Evolutionary conservation across 1,140 invertebrate genomes (phyloP).

Genomic region (Gonatopus flavifemur): DNA sequence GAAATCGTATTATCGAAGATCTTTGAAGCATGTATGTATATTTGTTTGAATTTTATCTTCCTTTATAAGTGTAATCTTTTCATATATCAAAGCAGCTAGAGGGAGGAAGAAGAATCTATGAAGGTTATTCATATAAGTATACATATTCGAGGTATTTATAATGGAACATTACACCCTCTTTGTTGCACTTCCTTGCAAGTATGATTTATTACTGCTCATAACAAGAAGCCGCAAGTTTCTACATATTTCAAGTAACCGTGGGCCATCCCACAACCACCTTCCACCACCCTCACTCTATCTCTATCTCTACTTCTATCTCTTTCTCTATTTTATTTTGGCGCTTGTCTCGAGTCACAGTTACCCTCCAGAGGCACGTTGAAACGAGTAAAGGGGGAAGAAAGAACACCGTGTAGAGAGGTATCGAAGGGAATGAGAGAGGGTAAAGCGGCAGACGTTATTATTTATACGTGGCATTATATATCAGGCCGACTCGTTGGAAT

Average conservation of each 20-base stretch:
- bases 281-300: slow-evolving; percentile 14
- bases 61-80: too few relatives aligned
- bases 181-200: neutral
- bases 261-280: slow-evolving; percentile 16
- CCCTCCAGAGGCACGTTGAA: too few relatives aligned
- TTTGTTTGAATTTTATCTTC: too few relatives aligned
- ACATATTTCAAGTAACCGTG: slow-evolving; percentile 53
- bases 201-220: slow-evolving; percentile 50
- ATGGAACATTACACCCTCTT: slow-evolving; percentile 25
- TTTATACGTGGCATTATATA: slow-evolving; percentile 47
- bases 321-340: slow-evolving; percentile 3
- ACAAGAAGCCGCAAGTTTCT: slow-evolving; percentile 49
- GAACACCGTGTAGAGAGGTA: neutral
- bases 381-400: slow-evolving; percentile 16
- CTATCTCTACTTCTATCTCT: slow-evolving; percentile 7
- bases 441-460: slow-evolving; percentile 36
- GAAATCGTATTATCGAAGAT: too few relatives aligned
- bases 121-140: too few relatives aligned
- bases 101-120: too few relatives aligned
- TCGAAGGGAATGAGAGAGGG: slow-evolving; percentile 12
- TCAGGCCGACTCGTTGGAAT: slow-evolving; percentile 46
- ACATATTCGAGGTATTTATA: slow-evolving; percentile 38
- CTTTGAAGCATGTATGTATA: too few relatives aligned
- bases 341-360: too few relatives aligned
- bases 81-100: too few relatives aligned